These are phyloP conservation scores for Tapirus indicus DNA, from an alignment of 2,797 vertebrate genomes.

Conservation along the genomic window DNA sequence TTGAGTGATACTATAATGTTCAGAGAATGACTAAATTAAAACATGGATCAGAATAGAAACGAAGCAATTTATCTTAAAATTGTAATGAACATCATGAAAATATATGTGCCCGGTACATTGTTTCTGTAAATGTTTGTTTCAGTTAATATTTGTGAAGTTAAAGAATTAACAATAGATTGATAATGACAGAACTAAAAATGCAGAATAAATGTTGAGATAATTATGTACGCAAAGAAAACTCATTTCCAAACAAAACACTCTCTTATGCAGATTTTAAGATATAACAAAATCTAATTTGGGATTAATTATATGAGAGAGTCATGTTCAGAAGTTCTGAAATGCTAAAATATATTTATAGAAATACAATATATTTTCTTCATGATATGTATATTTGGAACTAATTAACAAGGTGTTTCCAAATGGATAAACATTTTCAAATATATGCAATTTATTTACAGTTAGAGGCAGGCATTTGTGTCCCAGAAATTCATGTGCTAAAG, in stretches of 20 bases:
- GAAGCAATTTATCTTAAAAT: constrained; percentile 40
- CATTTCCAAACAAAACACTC: constrained; percentile 26
- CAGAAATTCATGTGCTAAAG: constrained; percentile 9
- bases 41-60: constrained; percentile 1
- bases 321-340: constrained; percentile 52
- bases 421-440: constrained; percentile 49
- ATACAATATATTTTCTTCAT: neutral
- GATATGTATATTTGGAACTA: neutral
- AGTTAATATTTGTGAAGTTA: neutral
- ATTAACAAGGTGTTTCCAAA: constrained; percentile 10
- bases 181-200: neutral
- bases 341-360: constrained; percentile 37
- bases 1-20: constrained; percentile 9
- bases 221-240: neutral
- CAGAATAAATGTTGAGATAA: neutral
- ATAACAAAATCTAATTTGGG: constrained; percentile 24
- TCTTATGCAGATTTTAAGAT: constrained; percentile 26
- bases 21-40: constrained; percentile 25
- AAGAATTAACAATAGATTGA: neutral
- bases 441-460: neutral
- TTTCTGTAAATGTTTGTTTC: constrained; percentile 29
- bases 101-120: neutral
- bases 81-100: neutral
- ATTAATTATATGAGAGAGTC: neutral
- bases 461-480: neutral